phyloP scores from a whole-genome alignment of 1,140 invertebrate species.

The Eurosta solidaginis region DNA sequence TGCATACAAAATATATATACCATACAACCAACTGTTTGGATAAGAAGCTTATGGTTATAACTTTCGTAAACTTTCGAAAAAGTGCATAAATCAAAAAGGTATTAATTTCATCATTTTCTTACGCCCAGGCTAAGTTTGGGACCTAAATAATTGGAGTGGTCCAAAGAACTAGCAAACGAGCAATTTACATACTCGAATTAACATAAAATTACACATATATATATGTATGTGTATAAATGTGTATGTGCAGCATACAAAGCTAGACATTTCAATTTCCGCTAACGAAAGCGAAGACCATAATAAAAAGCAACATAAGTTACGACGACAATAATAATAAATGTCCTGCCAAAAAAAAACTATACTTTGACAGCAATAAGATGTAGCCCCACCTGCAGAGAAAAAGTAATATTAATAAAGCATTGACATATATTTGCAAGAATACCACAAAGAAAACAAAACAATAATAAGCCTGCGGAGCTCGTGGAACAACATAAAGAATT shows the following conservation, averaged over 20 bases:
- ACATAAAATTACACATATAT: too few relatives aligned
- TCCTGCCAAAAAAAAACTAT: not conserved
- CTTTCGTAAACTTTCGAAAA: too few relatives aligned
- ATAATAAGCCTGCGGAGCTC: not conserved
- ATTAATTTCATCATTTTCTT: too few relatives aligned
- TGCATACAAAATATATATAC: too few relatives aligned
- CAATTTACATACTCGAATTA: too few relatives aligned
- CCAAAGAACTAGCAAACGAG: too few relatives aligned
- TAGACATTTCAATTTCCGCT: slow-evolving; percentile 5
- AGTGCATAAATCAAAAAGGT: too few relatives aligned
- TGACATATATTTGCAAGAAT: not conserved
- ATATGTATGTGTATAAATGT: not conserved
- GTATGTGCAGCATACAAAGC: too few relatives aligned
- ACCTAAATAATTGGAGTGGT: too few relatives aligned
- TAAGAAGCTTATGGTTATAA: too few relatives aligned
- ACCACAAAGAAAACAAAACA: not conserved
- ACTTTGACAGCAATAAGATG: not conserved
- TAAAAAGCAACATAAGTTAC: not conserved
- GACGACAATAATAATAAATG: not conserved
- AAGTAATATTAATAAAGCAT: not conserved
- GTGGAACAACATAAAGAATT: not conserved
- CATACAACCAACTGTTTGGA: too few relatives aligned
- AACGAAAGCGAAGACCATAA: not conserved
- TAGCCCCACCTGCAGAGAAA: not conserved
- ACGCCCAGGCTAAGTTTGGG: too few relatives aligned